Evolutionary conservation across 1,140 invertebrate species (phyloP).

Genomic region (Heliconius nattereri): DNA sequence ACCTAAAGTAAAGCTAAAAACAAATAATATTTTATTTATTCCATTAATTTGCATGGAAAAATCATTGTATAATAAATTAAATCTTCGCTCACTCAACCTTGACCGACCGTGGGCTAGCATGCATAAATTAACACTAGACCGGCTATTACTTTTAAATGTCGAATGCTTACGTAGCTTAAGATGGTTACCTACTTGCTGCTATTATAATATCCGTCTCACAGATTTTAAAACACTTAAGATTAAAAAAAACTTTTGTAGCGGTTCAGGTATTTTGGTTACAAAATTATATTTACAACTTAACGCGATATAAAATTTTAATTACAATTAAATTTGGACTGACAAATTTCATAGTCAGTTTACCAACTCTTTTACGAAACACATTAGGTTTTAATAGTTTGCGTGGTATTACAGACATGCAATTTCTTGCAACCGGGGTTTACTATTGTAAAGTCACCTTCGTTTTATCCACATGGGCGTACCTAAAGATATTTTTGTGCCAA

Average conservation of each 20-base stretch:
- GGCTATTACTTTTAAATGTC: conserved; percentile 26
- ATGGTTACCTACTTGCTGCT: not conserved
- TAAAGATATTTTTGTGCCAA: too few species aligned
- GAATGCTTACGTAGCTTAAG: conserved; percentile 18
- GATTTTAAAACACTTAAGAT: not conserved
- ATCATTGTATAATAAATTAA: conserved; percentile 15
- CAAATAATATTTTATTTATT: not conserved
- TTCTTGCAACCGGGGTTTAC: conserved; percentile 17
- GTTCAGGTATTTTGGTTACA: not conserved
- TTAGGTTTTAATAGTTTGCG: conserved; percentile 29
- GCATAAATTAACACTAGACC: conserved; percentile 30
- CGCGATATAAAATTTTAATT: conserved; percentile 15
- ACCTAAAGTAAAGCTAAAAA: not conserved
- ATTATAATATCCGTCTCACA: conserved; percentile 14
- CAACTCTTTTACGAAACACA: conserved; percentile 31
- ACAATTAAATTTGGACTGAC: conserved; percentile 16
- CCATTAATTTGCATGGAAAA: conserved; percentile 25
- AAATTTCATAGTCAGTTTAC: conserved; percentile 24
- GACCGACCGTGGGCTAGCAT: conserved; percentile 30
- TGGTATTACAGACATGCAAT: conserved; percentile 38
- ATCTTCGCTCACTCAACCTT: conserved; percentile 32
- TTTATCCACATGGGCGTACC: not conserved
- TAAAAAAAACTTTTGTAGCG: not conserved
- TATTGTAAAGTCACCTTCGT: conserved; percentile 30
- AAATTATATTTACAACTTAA: not conserved